A percentile compares a stretch with the other conserved stretches of the same genome.
Evolutionary conservation across 2,113 vertebrate genomes (phyloP).

Genomic region (Corydoras sp.): DNA sequence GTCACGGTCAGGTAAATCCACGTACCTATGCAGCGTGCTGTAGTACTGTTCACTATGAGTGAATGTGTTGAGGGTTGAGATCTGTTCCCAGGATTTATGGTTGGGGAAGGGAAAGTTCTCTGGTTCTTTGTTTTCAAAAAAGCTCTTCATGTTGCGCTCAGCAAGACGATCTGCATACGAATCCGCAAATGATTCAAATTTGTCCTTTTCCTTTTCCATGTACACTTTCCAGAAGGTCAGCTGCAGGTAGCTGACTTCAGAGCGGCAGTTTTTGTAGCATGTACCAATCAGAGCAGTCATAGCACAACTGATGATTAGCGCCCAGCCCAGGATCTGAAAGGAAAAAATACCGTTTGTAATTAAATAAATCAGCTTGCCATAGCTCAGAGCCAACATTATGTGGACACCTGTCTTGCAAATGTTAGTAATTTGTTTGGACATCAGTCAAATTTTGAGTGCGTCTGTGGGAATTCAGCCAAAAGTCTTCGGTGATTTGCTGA

Average conservation of each 20-base stretch:
- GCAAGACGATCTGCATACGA: conserved; percentile 66
- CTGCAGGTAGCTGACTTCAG: conserved; percentile 71
- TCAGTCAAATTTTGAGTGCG: too few species aligned
- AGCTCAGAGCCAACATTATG: too few species aligned
- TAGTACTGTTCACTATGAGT: conserved; percentile 62
- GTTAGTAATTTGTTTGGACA: too few species aligned
- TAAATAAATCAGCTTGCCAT: too few species aligned
- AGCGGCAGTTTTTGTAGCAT: conserved; percentile 66
- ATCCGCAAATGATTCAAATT: conserved; percentile 54
- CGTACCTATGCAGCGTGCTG: conserved; percentile 67
- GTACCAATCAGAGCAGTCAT: conserved; percentile 50
- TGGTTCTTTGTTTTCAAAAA: conserved; percentile 63
- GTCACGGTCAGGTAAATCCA: conserved; percentile 58
- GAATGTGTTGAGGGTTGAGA: conserved; percentile 62
- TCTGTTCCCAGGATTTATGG: conserved; percentile 68
- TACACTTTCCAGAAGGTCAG: conserved; percentile 68
- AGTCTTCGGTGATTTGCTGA: too few species aligned
- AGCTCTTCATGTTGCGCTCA: conserved; percentile 65
- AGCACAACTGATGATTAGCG: conserved; percentile 53
- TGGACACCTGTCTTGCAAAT: too few species aligned
- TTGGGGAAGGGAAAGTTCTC: conserved; percentile 59
- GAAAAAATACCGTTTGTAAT: neutral
- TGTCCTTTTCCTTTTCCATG: conserved; percentile 61
- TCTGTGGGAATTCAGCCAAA: too few species aligned
- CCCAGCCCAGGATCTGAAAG: conserved; percentile 68